Conservation (phyloP, 2,113 vertebrate genomes). For the Ondatra zibethicus region DNA sequence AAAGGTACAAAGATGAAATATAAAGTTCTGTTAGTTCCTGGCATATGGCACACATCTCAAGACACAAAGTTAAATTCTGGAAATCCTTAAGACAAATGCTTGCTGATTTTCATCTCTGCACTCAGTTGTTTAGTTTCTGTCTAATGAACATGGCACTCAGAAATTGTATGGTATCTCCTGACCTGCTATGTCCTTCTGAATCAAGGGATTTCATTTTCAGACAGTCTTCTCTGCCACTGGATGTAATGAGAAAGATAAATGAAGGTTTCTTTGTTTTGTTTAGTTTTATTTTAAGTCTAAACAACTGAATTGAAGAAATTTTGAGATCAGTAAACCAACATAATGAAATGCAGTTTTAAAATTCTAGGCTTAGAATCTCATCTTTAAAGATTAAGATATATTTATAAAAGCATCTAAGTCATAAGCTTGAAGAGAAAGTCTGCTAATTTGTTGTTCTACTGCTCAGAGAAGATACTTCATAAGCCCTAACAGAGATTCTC, state of each 20-base stretch:
- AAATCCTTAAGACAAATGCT: constrained; percentile 71
- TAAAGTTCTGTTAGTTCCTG: constrained; percentile 74
- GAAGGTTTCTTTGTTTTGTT: constrained; percentile 63
- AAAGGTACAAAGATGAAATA: constrained; percentile 76
- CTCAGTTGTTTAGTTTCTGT: constrained; percentile 75
- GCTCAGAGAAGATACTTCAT: constrained; percentile 68
- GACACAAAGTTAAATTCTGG: constrained; percentile 70
- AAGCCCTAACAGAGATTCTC: constrained; percentile 58
- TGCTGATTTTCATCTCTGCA: constrained; percentile 75
- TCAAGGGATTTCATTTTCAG: constrained; percentile 58
- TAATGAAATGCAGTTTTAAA: constrained; percentile 72
- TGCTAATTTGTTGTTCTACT: constrained; percentile 72
- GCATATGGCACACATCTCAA: constrained; percentile 78
- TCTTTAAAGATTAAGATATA: constrained; percentile 75
- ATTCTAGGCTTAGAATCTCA: constrained; percentile 75
- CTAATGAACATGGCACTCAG: constrained; percentile 60
- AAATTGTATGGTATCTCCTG: constrained; percentile 57
- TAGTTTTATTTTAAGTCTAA: neutral
- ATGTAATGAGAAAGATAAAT: constrained; percentile 61
- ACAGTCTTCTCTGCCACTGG: neutral
- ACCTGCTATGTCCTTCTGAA: constrained; percentile 16
- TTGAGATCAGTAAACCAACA: constrained; percentile 60
- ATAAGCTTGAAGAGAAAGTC: constrained; percentile 70
- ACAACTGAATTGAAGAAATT: constrained; percentile 55
- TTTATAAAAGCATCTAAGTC: constrained; percentile 67